phyloP scores from a whole-genome alignment of 2,113 vertebrate genomes.

The Madoqua kirkii region DNA sequence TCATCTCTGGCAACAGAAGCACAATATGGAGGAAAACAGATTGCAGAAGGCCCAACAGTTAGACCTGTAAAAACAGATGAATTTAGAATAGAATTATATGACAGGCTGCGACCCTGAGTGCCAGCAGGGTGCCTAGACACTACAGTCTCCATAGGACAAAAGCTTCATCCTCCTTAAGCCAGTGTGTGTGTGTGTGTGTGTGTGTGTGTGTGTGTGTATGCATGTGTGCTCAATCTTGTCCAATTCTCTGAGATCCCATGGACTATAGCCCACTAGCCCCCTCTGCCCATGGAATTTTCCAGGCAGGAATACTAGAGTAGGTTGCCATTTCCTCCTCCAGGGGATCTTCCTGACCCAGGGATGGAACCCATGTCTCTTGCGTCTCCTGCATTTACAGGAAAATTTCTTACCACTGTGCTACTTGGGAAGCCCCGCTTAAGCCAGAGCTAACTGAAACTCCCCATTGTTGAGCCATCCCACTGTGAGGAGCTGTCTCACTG shows the following conservation, averaged over 20 bases:
- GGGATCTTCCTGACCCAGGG: background rate
- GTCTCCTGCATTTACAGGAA: background rate
- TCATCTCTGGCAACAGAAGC: background rate
- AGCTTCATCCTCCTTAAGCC: background rate
- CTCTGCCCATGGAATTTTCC: background rate
- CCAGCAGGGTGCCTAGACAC: background rate
- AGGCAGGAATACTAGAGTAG: background rate
- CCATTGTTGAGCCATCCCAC: background rate
- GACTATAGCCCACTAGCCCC: background rate
- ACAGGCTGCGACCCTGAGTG: background rate
- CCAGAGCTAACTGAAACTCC: background rate
- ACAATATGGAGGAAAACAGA: background rate
- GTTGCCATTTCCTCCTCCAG: background rate
- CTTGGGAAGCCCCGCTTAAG: background rate
- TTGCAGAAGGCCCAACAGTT: background rate
- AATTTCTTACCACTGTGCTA: background rate
- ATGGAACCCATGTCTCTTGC: background rate
- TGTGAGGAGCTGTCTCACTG: background rate
- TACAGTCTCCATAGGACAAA: background rate
- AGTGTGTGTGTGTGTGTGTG: background rate
- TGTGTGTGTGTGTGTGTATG: accelerated
- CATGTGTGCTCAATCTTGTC: background rate
- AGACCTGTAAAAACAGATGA: background rate
- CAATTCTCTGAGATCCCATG: background rate
- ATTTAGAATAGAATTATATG: background rate